phyloP scores from a whole-genome alignment of 2,113 vertebrate species.

The Scolopax mira region DNA sequence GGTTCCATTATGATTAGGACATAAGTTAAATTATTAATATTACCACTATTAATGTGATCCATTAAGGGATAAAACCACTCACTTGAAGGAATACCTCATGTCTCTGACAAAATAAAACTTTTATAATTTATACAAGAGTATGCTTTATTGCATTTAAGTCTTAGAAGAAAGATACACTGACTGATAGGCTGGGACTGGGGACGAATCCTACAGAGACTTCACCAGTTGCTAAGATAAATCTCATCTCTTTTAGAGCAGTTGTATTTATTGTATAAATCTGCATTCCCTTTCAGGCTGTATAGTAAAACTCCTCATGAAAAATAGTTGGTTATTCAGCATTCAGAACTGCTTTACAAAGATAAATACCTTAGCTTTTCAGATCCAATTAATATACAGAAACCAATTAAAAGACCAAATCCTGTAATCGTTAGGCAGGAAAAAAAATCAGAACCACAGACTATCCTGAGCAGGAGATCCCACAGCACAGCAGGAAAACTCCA shows the following conservation, averaged over 20 bases:
- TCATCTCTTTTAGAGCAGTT: constrained; percentile 10
- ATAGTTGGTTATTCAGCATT: constrained; percentile 10
- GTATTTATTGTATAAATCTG: constrained; percentile 38
- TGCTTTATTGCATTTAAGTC: constrained; percentile 21
- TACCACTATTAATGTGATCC: constrained; percentile 11
- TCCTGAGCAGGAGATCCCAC: background rate
- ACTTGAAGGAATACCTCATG: constrained; percentile 12
- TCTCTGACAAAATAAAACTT: constrained; percentile 59
- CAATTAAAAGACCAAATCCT: constrained; percentile 54
- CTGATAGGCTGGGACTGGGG: constrained; percentile 7
- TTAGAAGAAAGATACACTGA: constrained; percentile 53
- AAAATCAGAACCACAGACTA: background rate
- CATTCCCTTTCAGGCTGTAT: constrained; percentile 21
- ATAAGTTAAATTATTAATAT: constrained; percentile 27
- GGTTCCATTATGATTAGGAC: background rate
- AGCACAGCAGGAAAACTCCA: constrained; percentile 24
- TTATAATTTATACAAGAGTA: constrained; percentile 47
- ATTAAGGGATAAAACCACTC: background rate
- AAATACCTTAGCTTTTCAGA: constrained; percentile 41
- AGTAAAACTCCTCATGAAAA: constrained; percentile 50
- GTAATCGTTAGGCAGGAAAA: constrained; percentile 20
- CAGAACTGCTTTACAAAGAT: constrained; percentile 43
- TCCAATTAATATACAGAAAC: constrained; percentile 57
- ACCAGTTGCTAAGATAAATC: constrained; percentile 39
- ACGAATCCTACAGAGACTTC: constrained; percentile 51